Base-by-base conservation (phyloP, 2,113 vertebrate species). In the Steatornis caripensis region DNA sequence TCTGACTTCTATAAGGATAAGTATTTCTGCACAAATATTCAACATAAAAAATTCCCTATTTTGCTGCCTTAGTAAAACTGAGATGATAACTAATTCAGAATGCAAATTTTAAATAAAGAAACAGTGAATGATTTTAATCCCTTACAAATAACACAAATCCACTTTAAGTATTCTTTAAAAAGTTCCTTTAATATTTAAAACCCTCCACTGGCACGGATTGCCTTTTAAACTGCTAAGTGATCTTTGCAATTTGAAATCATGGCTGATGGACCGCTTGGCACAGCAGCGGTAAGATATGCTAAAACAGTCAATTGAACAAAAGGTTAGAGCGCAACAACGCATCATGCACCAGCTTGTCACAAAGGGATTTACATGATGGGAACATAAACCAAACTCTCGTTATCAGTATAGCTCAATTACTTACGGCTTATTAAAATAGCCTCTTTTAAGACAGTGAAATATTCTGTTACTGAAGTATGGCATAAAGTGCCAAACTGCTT, bases 151-250 rank as follows among this genome's bases (percentile, higher is more conserved):
- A 61, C 64, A 77, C 51, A 83, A n/a, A 93, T 60, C 90, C 79
- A 87, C 37, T 89, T 81, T 66, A 51, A 76, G 32, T 26, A 57
- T 75, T 75, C 89, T 82, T 94, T 72, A 24, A 53, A 36, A 82
- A 92, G 57, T 37, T 53, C 37, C 61, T 91, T 94, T 93, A 82
- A 89, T 84, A 94, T 60, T 89, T 75, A 74, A 94, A 95, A 24
- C 22, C 36, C 36, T 92, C 55, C 41, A 41, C 22, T 84, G 60
- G 55, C 77, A 71, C 15, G 12, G 61, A 86, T 10, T 34, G 72
- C 90, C 86, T 95, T 94, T 93, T 57, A 88, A 84, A 88, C 58
- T 39, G 30, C 71, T 62, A 51, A 61, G 57, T 41, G 32, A 96
- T 54, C 71, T 90, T 29, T 70, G 65, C 39, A 64, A 37, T 87